Evolutionary conservation across 35 echinoderm and acorn worm genomes (phyloP), one percentile per base, ranked within the genome.

Genomic region (Apostichopus parvimensis): DNA sequence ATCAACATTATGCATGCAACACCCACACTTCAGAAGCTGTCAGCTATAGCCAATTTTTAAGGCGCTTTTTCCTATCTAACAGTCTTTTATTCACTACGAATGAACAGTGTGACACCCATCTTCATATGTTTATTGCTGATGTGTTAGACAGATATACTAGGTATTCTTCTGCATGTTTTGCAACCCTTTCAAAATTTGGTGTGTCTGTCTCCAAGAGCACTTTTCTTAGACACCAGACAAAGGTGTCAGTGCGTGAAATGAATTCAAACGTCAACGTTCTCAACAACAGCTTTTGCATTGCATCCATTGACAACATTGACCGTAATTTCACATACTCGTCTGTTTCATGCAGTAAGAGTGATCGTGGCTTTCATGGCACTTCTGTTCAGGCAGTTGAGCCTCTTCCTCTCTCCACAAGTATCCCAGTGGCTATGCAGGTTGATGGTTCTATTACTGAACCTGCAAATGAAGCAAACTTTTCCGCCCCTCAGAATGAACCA

Each of bases 311-410:
- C 26, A 94, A 90, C 62, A 89, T 94, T 61, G 87, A 94, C 56
- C 56, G 76, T 15, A 77, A 77, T 45, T 18, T 55, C 21, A 80
- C 73, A 14, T 94, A 90, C 73, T 54, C 87, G 11, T 23, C 87
- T 82, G 93, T 94, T 7, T 61, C 28, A 12, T 87, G 76, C 10
- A 66, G 34, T 14, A 53, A 81, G 9, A 57, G 34, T 45, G 57
- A 68, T 24, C 89, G 93, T 64, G 93, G 93, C 2, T 94, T 94
- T 73, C 84, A 94, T 90, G 93, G 93, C 4, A 94, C 93, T 22
- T 94, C 93, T 54, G 56, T 90, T 9, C 93, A 94, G 77, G 93
- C 93, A 73, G 87, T 94, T 7, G 93, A 94, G 52, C 93, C 93
- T 9, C 34, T 81, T 15, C 87, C 87, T 62, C 1, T 56, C 12